A percentile compares a stretch with the other conserved stretches of the same genome.
These are phyloP conservation scores for Drosophila sucinea DNA, from an alignment of 1,140 invertebrate species.

Conservation along the genomic window DNA sequence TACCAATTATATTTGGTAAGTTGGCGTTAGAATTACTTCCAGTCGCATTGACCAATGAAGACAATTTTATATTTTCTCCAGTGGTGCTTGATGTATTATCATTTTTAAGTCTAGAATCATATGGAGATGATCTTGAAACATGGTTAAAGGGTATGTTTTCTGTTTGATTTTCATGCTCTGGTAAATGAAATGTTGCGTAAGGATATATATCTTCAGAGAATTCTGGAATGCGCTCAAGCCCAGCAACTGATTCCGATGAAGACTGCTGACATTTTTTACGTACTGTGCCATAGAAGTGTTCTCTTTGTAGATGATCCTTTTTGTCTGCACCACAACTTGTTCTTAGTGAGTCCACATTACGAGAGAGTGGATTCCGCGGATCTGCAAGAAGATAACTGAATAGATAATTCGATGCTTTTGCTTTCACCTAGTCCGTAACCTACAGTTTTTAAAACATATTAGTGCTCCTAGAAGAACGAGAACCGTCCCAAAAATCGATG, in stretches of 20 bases:
- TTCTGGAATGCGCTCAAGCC: constrained; percentile 85
- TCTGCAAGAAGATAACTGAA: constrained; percentile 35
- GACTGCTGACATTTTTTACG: constrained; percentile 84
- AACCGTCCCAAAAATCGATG: constrained; percentile 84
- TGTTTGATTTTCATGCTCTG: constrained; percentile 84
- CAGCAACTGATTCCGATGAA: constrained; percentile 84
- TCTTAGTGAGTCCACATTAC: constrained; percentile 52
- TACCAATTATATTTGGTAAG: constrained; percentile 29
- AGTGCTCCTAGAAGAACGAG: constrained; percentile 84
- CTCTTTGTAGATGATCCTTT: constrained; percentile 83
- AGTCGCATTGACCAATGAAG: constrained; percentile 62
- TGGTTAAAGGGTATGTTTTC: constrained; percentile 63
- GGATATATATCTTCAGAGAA: constrained; percentile 87
- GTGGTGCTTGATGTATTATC: constrained; percentile 56
- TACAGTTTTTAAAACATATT: constrained; percentile 85
- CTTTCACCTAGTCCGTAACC: constrained; percentile 49
- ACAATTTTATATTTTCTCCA: constrained; percentile 64
- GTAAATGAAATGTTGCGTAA: constrained; percentile 87
- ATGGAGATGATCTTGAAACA: constrained; percentile 52
- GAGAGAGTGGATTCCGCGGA: constrained; percentile 40
- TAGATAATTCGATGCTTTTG: neutral
- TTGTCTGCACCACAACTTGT: constrained; percentile 34
- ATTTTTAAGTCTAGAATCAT: constrained; percentile 49
- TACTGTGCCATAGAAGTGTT: constrained; percentile 86
- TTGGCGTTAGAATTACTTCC: constrained; percentile 39